Evolutionary conservation across 2,888 invertebrate species (phyloP).

Genomic region (Zootermopsis nevadensis): DNA sequence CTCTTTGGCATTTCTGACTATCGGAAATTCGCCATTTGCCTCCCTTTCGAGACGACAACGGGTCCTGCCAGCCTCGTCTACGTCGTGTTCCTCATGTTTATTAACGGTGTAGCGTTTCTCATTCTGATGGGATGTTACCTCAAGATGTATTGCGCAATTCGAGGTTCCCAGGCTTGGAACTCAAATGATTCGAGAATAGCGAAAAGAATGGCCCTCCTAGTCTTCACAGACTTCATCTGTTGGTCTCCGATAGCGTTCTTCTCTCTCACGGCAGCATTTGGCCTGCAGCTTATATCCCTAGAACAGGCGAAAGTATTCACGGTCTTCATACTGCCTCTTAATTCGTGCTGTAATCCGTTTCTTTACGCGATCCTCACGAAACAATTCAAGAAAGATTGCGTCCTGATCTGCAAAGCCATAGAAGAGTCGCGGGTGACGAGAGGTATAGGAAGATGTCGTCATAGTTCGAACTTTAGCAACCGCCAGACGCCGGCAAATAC

Average conservation of each 20-base stretch:
- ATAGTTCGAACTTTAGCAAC: slow-evolving; percentile 89
- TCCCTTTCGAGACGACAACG: slow-evolving; percentile 92
- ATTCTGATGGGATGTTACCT: slow-evolving; percentile 96
- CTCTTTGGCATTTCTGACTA: slow-evolving; percentile 94
- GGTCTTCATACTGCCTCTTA: slow-evolving; percentile 94
- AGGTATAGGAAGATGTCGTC: slow-evolving; percentile 86
- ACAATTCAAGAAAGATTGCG: slow-evolving; percentile 97
- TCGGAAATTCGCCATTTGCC: slow-evolving; percentile 94
- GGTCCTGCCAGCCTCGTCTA: slow-evolving; percentile 84
- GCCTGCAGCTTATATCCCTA: slow-evolving; percentile 88
- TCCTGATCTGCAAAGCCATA: slow-evolving; percentile 94
- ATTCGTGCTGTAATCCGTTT: slow-evolving; percentile 98
- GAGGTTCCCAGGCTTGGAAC: slow-evolving; percentile 98
- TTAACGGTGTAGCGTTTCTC: slow-evolving; percentile 94
- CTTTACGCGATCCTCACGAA: slow-evolving; percentile 97
- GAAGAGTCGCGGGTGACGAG: slow-evolving; percentile 92
- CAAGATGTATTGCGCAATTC: slow-evolving; percentile 97
- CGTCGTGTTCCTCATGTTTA: slow-evolving; percentile 88
- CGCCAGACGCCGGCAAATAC: slow-evolving; percentile 89
- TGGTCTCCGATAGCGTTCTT: slow-evolving; percentile 99
- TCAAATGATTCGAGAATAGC: slow-evolving; percentile 97
- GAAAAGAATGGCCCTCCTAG: slow-evolving; percentile 94
- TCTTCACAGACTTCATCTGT: slow-evolving; percentile 97
- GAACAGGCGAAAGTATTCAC: slow-evolving; percentile 96
- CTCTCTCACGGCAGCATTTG: slow-evolving; percentile 92